phyloP scores from a whole-genome alignment of 2,888 invertebrate genomes.

The Drosophila quinaria region DNA sequence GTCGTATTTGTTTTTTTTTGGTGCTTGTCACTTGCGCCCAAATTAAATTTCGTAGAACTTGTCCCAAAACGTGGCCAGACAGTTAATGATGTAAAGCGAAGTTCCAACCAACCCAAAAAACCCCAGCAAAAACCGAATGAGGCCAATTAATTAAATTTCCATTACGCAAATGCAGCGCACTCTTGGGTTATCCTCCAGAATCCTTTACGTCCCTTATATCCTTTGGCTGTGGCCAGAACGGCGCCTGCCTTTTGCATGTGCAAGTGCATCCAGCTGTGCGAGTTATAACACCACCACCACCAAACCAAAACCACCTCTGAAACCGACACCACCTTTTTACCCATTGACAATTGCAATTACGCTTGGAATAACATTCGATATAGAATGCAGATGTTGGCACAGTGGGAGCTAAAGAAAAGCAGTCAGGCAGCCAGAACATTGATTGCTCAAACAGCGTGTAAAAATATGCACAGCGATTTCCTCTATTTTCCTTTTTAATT shows the following conservation, averaged over 20 bases:
- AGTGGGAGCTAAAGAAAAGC: not conserved
- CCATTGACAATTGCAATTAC: conserved; percentile 52
- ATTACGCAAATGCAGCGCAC: conserved; percentile 34
- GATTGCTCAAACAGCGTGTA: conserved; percentile 28
- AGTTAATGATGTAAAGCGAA: conserved; percentile 3
- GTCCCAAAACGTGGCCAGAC: conserved; percentile 19
- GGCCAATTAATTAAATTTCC: conserved; percentile 46
- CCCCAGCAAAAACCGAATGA: conserved; percentile 1
- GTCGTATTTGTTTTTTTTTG: conserved; percentile 2
- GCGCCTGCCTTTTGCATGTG: conserved; percentile 12
- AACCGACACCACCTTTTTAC: not conserved
- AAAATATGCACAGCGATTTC: conserved; percentile 15
- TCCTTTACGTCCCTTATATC: conserved; percentile 6
- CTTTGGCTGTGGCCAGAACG: conserved; percentile 4
- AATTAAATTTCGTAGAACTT: conserved; percentile 36
- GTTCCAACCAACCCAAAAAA: not conserved
- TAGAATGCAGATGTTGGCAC: conserved; percentile 12
- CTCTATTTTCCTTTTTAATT: conserved; percentile 16
- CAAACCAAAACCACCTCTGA: not conserved
- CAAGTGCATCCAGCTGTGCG: conserved; percentile 41
- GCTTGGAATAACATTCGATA: conserved; percentile 42
- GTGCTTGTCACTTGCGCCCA: conserved; percentile 14
- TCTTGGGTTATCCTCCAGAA: conserved; percentile 20
- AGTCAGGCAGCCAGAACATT: conserved; percentile 11
- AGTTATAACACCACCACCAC: conserved; percentile 18